A percentile compares a stretch with the other conserved stretches of the same genome.
Conservation (phyloP, 2,888 invertebrate genomes). For the Aphodius granarius region DNA sequence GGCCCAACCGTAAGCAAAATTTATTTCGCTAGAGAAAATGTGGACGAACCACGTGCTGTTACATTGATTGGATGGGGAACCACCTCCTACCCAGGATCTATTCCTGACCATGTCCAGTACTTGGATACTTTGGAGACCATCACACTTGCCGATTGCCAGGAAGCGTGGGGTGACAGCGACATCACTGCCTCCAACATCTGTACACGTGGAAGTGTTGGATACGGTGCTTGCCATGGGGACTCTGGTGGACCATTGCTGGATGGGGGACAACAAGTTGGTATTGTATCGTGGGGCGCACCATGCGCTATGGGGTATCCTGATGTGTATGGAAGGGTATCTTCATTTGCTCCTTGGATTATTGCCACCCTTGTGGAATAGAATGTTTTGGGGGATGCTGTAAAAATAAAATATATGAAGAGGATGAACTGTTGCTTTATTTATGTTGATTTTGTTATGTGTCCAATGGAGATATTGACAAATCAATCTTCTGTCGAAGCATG, state of each 20-base stretch:
- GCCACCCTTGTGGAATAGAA: background rate
- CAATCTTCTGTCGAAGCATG: no score
- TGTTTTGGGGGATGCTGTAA: background rate
- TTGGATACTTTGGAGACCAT: slow-evolving; percentile 54
- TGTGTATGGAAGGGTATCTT: slow-evolving; percentile 56
- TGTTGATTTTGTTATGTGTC: no score
- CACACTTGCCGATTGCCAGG: slow-evolving; percentile 46
- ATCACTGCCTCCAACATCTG: slow-evolving; percentile 11
- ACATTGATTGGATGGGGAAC: slow-evolving; percentile 38
- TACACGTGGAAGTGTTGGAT: slow-evolving; percentile 53
- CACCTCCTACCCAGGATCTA: slow-evolving; percentile 56
- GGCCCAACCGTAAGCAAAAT: background rate
- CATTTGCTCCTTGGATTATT: slow-evolving; percentile 11
- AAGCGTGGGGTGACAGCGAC: slow-evolving; percentile 1
- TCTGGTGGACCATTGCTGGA: slow-evolving; percentile 58
- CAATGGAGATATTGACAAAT: no score
- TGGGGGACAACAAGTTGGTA: slow-evolving; percentile 47
- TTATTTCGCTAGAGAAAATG: background rate
- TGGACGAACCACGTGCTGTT: background rate
- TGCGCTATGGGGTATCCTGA: slow-evolving; percentile 58
- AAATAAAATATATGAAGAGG: no score
- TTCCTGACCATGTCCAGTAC: slow-evolving; percentile 59
- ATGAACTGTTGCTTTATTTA: no score
- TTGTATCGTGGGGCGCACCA: slow-evolving; percentile 59
- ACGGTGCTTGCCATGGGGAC: slow-evolving; percentile 61